phyloP scores from a whole-genome alignment of 1,140 invertebrate species.

The Holcopasites calliopsidis region DNA sequence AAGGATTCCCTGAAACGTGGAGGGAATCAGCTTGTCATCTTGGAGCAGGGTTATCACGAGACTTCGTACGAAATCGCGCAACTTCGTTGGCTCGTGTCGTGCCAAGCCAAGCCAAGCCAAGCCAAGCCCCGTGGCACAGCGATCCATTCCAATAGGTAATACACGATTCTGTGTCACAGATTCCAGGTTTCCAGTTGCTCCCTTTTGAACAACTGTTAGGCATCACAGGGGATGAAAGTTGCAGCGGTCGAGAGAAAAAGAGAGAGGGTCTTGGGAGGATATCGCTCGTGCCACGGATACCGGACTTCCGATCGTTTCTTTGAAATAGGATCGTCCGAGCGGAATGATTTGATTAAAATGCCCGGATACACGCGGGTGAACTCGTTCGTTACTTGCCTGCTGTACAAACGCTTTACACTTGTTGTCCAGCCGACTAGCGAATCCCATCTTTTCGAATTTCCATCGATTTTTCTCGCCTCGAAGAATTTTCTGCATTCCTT shows the following conservation, averaged over 20 bases:
- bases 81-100: constrained; percentile 1
- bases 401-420: constrained; percentile 11
- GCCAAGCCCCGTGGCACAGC: not conserved
- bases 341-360: constrained; percentile 43
- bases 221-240: not conserved
- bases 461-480: too few species aligned
- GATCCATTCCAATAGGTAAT: not conserved
- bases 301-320: constrained; percentile 38
- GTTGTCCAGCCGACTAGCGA: not conserved
- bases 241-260: not conserved
- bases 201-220: not conserved
- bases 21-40: not conserved
- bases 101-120: too few species aligned
- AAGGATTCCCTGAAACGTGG: not conserved
- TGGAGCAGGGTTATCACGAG: not conserved
- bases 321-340: constrained; percentile 23
- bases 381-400: constrained; percentile 18
- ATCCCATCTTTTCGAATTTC: too few species aligned
- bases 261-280: not conserved
- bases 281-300: constrained; percentile 12
- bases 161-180: not conserved
- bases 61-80: constrained; percentile 18
- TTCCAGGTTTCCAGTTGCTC: not conserved
- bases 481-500: too few species aligned
- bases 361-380: constrained; percentile 20